Percentiles rank a stretch among this genome's conserved stretches.
Evolutionary conservation across 1,140 invertebrate species (phyloP).

Genomic region (Chironomus tepperi): DNA sequence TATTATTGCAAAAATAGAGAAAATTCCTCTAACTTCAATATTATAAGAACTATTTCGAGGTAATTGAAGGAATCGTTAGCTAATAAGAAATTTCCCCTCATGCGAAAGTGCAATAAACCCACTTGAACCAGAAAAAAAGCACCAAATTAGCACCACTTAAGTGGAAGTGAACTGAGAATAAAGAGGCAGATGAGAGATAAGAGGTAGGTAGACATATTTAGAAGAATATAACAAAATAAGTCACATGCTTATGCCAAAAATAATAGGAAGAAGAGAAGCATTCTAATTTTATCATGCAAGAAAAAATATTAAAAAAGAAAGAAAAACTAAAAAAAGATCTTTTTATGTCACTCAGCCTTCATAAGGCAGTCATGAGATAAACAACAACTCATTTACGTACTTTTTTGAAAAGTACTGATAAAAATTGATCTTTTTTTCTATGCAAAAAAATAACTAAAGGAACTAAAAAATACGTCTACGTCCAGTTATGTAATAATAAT

Average conservation of each 20-base stretch:
- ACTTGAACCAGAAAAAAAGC: not conserved
- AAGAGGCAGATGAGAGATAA: not conserved
- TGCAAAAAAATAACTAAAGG: not conserved
- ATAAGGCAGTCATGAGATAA: no score
- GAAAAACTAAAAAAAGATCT: not conserved
- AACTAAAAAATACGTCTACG: not conserved
- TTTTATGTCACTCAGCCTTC: not conserved
- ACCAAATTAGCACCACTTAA: not conserved
- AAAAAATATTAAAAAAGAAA: not conserved
- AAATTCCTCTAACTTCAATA: no score
- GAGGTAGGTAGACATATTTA: not conserved
- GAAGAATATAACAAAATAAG: not conserved
- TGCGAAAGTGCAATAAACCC: not conserved
- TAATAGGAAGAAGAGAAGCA: not conserved
- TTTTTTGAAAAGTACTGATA: not conserved
- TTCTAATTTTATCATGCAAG: slow-evolving; percentile 1
- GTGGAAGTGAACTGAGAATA: not conserved
- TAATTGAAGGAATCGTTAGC: no score
- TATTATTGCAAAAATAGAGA: no score
- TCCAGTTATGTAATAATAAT: not conserved
- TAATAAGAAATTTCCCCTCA: no score
- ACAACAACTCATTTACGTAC: no score
- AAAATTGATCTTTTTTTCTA: not conserved
- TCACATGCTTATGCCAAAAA: not conserved
- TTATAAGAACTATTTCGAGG: no score